These are phyloP conservation scores for Luscinia luscinia DNA, from an alignment of 2,797 vertebrate species.

Conservation along the genomic window DNA sequence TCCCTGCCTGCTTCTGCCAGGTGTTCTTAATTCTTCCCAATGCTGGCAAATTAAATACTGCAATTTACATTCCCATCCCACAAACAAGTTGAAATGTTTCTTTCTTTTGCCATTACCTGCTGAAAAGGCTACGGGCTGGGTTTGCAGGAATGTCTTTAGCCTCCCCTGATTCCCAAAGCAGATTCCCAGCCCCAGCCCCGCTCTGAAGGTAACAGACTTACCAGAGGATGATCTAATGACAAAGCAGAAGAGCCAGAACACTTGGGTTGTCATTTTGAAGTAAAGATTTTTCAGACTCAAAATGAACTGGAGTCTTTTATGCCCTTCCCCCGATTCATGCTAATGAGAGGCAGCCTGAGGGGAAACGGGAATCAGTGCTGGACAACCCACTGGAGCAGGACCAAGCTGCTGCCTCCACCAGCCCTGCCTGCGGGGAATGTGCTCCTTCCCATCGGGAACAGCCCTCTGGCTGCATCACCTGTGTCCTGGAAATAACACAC, in stretches of 20 bases:
- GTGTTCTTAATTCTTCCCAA: not conserved
- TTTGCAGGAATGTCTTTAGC: not conserved
- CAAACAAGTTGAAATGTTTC: not conserved
- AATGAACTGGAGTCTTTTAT: slow-evolving; percentile 55
- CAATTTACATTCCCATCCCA: not conserved
- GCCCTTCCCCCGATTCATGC: slow-evolving; percentile 74
- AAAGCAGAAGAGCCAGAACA: slow-evolving; percentile 65
- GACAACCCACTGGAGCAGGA: slow-evolving; percentile 72
- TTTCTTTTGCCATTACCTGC: not conserved
- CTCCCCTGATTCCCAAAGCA: not conserved
- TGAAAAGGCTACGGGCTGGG: not conserved
- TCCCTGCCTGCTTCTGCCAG: not conserved
- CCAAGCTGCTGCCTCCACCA: slow-evolving; percentile 70
- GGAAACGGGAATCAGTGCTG: slow-evolving; percentile 73
- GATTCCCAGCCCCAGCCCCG: not conserved
- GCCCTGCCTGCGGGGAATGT: not conserved
- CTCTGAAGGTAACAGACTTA: slow-evolving; percentile 2
- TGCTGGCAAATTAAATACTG: not conserved
- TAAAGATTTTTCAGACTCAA: slow-evolving; percentile 53
- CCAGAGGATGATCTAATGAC: slow-evolving; percentile 59
- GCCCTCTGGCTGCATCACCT: not conserved
- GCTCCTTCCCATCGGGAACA: not conserved
- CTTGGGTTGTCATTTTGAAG: slow-evolving; percentile 61
- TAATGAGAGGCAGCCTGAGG: slow-evolving; percentile 83
- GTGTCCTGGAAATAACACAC: not conserved